Evolutionary conservation across 2,113 vertebrate species (phyloP).

Genomic region (Neotragus pygmaeus): DNA sequence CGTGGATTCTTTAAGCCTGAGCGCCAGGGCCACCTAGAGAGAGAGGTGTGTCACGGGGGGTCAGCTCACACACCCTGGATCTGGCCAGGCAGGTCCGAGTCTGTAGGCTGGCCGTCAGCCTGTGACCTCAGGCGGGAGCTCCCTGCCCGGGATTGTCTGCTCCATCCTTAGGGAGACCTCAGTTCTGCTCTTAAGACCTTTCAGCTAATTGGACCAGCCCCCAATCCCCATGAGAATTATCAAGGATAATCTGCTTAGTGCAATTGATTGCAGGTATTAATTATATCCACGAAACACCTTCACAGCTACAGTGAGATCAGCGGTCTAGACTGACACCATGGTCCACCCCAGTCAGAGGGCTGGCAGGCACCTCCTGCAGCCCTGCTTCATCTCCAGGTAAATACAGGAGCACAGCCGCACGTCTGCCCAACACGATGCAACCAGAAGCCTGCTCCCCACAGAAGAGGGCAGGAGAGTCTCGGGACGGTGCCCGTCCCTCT

Average conservation of each 20-base stretch:
- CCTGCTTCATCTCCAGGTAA: background rate
- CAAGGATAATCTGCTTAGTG: background rate
- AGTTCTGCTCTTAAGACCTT: background rate
- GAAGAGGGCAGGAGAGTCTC: rapidly evolving
- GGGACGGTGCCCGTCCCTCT: background rate
- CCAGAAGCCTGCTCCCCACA: background rate
- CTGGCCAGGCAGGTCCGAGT: background rate
- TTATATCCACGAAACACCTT: background rate
- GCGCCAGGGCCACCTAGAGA: background rate
- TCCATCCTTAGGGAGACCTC: background rate
- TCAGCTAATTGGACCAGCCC: background rate
- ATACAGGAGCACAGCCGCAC: rapidly evolving
- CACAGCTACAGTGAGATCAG: background rate
- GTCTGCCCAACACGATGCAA: rapidly evolving
- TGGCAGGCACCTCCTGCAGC: background rate
- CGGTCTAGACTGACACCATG: rapidly evolving
- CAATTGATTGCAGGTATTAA: background rate
- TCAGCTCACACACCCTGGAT: background rate
- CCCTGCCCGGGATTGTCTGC: background rate
- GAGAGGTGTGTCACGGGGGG: rapidly evolving
- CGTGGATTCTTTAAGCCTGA: background rate
- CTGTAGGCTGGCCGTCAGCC: background rate
- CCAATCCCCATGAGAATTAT: background rate
- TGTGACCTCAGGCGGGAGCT: background rate
- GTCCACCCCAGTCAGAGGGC: background rate